Evolutionary conservation across 2,888 invertebrate genomes (phyloP), one percentile per base, ranked within the genome.

Genomic region (Coecobrya sp.): DNA sequence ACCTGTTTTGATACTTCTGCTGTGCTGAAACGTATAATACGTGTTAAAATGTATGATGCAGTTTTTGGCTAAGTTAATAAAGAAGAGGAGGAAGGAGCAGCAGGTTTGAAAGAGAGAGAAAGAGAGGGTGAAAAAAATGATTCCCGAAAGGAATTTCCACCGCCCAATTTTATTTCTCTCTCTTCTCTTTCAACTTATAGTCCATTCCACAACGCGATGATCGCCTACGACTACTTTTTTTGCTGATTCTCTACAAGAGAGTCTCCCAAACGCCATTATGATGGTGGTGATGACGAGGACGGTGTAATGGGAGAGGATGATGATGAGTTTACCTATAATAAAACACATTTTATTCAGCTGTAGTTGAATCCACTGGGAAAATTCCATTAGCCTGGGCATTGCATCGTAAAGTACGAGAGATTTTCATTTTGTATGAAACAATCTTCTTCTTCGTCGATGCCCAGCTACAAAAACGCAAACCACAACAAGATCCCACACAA

Each of bases 141-240:
- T 81, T 88, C 88, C 79, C 65, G 65, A 88, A 76, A 65, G 88
- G 81, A 88, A 81, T 88, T 79, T 88, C 68, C 79, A 88, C 88
- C 88, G 76, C 88, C 88, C 88, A 88, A 88, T 81, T 88, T 81
- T 52, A 25, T 27, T 8, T 52, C 16, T 55, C 30, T 25, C 27
- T 55, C 25, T 79, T 27, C 11, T 52, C n/a, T 52, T 79, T 79
- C 45, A 19, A 19, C 19, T 59, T 16, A 59, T n/a, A n/a, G 25
- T 62, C 62, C 22, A 79, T 79, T 49, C 27, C 25, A 73, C 79
- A 30, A 5, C 5, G 30, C 16, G 68, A 76, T 7, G 73, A 79
- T 79, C 79, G 79, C 79, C 79, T 79, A 76, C 76, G 76, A 76
- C 25, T 76, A 52, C 52, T 49, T 45, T 73, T 59, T 73, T 45